phyloP scores from a whole-genome alignment of 1,140 invertebrate genomes.

The Euura saliciscinereae region DNA sequence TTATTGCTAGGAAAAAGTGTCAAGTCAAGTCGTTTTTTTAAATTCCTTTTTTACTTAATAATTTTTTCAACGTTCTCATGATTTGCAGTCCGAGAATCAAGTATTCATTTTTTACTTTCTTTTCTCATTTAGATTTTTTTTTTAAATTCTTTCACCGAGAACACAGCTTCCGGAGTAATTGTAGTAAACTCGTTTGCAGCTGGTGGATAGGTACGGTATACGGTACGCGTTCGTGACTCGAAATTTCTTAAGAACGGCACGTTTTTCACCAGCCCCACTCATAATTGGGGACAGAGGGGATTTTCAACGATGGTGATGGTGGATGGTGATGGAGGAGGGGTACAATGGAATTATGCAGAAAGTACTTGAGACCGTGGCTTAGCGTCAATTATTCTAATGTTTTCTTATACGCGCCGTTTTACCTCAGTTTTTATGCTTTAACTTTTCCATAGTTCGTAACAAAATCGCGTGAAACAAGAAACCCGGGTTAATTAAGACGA shows the following conservation, averaged over 20 bases:
- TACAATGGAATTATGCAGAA: neutral
- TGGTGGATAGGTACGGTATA: too few species aligned
- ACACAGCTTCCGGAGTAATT: too few species aligned
- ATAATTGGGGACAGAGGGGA: too few species aligned
- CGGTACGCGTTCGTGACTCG: too few species aligned
- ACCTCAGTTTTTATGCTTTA: neutral
- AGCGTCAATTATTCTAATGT: neutral
- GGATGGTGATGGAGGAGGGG: conserved; percentile 8
- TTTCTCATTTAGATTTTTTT: conserved; percentile 28
- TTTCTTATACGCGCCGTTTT: neutral
- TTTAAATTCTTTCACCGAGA: conserved; percentile 19
- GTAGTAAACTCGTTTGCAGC: too few species aligned
- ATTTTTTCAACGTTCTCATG: conserved; percentile 30
- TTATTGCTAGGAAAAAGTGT: too few species aligned
- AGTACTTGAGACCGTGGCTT: neutral
- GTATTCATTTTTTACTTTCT: conserved; percentile 27
- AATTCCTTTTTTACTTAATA: neutral
- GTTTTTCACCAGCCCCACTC: too few species aligned
- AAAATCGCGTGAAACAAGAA: neutral
- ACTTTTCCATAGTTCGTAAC: neutral
- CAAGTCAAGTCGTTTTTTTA: too few species aligned
- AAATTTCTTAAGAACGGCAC: too few species aligned
- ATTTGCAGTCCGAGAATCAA: conserved; percentile 27
- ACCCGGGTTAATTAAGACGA: neutral
- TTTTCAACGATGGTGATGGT: neutral